Conservation (phyloP, 2,797 vertebrate species). For the Arctocebus calabarensis region DNA sequence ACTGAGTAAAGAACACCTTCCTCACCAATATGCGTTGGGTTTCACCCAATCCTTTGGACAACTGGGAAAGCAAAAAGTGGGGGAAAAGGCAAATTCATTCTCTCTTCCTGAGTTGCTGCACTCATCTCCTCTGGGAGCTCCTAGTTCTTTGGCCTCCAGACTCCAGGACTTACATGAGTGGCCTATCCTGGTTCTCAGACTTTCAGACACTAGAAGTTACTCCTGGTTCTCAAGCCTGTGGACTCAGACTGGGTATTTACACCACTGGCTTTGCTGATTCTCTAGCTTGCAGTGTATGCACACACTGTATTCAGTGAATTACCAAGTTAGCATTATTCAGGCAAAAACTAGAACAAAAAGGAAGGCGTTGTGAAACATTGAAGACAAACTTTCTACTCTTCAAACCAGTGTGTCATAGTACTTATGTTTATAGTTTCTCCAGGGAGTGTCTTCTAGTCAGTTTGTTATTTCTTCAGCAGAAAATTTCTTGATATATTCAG, state of each 20-base stretch:
- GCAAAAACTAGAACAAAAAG: conserved; percentile 46
- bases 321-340: conserved; percentile 60
- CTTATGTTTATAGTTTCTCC: conserved; percentile 41
- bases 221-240: background rate
- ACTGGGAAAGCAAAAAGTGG: background rate
- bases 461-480: conserved; percentile 65
- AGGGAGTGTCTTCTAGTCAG: background rate
- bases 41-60: background rate
- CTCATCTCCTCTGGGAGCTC: too few species aligned
- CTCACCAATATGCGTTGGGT: background rate
- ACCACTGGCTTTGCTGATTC: background rate
- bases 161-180: background rate
- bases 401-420: conserved; percentile 6
- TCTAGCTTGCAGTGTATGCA: background rate
- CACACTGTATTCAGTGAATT: conserved; percentile 57
- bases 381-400: conserved; percentile 73
- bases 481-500: conserved; percentile 40
- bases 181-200: background rate
- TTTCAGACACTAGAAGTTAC: too few species aligned
- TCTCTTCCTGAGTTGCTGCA: background rate
- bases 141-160: background rate
- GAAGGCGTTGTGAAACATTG: conserved; percentile 53
- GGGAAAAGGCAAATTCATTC: background rate
- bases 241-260: background rate
- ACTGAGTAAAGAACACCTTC: background rate